A percentile compares a stretch with the other conserved stretches of the same genome.
Conservation (phyloP, 1,140 invertebrate species). For the Mactra quadrangularis region DNA sequence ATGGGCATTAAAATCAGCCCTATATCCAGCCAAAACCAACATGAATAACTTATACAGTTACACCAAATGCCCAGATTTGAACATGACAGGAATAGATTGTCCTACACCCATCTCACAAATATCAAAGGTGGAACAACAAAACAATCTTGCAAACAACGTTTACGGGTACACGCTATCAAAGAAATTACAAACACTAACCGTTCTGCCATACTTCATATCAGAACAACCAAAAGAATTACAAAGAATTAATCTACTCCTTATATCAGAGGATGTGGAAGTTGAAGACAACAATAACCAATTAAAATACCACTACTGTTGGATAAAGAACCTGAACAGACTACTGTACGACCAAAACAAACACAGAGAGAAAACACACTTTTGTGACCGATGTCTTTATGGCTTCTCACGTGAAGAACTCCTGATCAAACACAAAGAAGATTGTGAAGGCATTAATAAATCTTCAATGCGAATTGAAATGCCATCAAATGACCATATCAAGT, state of each 20-base stretch:
- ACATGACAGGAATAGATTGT: not conserved
- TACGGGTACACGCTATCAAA: not conserved
- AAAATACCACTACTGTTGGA: conserved; percentile 59
- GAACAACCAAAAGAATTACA: conserved; percentile 5
- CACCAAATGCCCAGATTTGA: not conserved
- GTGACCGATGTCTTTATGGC: conserved; percentile 58
- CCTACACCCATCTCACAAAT: not conserved
- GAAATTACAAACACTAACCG: not conserved
- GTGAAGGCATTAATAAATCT: conserved; percentile 11
- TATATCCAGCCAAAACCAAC: not conserved
- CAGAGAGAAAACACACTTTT: conserved; percentile 36
- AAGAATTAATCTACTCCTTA: conserved; percentile 12
- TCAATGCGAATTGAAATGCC: conserved; percentile 5
- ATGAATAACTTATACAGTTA: not conserved
- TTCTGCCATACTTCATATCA: conserved; percentile 7
- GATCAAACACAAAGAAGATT: conserved; percentile 24
- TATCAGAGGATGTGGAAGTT: conserved; percentile 21
- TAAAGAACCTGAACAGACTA: conserved; percentile 57
- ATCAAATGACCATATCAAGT: not conserved
- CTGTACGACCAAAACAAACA: conserved; percentile 23
- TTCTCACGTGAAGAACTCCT: conserved; percentile 29
- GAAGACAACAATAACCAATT: not conserved
- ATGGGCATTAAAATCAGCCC: not conserved
- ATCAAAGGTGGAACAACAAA: not conserved
- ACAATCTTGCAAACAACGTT: not conserved